Evolutionary conservation across 2,888 invertebrate genomes (phyloP).

Genomic region (Dynastes hyllus): DNA sequence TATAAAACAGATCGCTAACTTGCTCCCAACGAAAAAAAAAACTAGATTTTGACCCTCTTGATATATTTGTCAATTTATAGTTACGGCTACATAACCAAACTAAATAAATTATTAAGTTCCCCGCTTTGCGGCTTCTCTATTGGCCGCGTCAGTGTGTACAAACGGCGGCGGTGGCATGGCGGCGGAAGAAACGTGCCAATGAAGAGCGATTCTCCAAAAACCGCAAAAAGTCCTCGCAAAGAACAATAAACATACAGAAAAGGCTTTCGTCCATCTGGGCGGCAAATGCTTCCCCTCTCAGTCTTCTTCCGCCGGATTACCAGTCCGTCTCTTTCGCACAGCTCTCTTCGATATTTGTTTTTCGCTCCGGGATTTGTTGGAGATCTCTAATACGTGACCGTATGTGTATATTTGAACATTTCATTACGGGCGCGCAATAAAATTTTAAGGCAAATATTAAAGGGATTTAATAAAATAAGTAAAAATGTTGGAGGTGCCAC

Average conservation of each 20-base stretch:
- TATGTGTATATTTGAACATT: conserved; percentile 45
- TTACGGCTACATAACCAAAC: not conserved
- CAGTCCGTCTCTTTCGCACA: conserved; percentile 4
- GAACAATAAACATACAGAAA: conserved; percentile 25
- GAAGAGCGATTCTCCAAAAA: conserved; percentile 44
- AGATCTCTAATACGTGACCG: conserved; percentile 44
- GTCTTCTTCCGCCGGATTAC: not conserved
- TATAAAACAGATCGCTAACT: too few species aligned
- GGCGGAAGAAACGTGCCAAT: not conserved
- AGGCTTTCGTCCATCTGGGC: not conserved
- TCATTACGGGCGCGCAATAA: conserved; percentile 37
- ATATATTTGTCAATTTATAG: not conserved
- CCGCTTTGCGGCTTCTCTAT: conserved; percentile 28
- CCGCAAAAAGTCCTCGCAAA: conserved; percentile 40
- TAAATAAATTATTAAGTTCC: conserved; percentile 35
- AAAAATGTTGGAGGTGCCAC: not conserved
- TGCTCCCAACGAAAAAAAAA: too few species aligned
- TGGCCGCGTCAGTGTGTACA: conserved; percentile 14
- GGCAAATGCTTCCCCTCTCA: not conserved
- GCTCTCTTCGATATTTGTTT: conserved; percentile 30
- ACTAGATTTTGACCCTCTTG: too few species aligned
- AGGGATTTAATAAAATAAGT: conserved; percentile 26
- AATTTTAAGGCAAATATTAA: conserved; percentile 34
- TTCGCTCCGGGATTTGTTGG: conserved; percentile 25
- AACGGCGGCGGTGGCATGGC: not conserved